Base-by-base conservation (phyloP, 2,888 invertebrate genomes). In the Allygus modestus region DNA sequence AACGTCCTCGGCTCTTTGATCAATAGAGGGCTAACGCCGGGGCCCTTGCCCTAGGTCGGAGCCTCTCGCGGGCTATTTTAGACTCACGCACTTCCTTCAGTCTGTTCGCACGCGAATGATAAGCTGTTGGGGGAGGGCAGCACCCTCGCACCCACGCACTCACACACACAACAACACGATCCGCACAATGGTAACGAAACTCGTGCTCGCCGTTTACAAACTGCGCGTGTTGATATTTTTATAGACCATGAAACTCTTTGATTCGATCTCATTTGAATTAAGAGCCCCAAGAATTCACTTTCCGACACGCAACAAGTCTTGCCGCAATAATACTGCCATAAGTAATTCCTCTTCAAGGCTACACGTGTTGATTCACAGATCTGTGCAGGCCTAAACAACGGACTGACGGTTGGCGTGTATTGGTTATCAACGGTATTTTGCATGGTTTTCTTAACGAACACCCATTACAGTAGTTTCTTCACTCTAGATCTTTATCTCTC, bases 1-100 rank as follows among this genome's bases (percentile, higher is more conserved):
- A 43, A 46, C 41, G 77, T 7, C 28, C 77, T 43, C n/a, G 51
- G 77, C 23, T 37, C 73, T 46, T 77, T 43, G 46, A 77, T 77
- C 77, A 46, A 77, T 77, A 77, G 77, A 73, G 73, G 73, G 73
- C 43, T 37, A 73, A 73, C 73, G 41, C 17, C 20, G 33, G 43
- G 77, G 77, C 46, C 77, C 77, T 77, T 77, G 28, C 46, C 77
- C 77, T 77, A 77, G 77, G 77, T 77, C 71, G 20, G 71, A 7
- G 37, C 71, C 71, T 33, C 33, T 20, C 33, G 33, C 69, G 33
- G 20, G 37, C 71, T 41, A 65, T 65, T 65, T 65, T 31, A 65
- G 28, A 9, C 77, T 46, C 77, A 77, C 77, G 77, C 77, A 77
- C 77, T 77, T 77, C 77, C 77, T 77, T 51, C 46, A 28, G 28